phyloP scores from a whole-genome alignment of 2,888 invertebrate species.

The Julus scandinavius region DNA sequence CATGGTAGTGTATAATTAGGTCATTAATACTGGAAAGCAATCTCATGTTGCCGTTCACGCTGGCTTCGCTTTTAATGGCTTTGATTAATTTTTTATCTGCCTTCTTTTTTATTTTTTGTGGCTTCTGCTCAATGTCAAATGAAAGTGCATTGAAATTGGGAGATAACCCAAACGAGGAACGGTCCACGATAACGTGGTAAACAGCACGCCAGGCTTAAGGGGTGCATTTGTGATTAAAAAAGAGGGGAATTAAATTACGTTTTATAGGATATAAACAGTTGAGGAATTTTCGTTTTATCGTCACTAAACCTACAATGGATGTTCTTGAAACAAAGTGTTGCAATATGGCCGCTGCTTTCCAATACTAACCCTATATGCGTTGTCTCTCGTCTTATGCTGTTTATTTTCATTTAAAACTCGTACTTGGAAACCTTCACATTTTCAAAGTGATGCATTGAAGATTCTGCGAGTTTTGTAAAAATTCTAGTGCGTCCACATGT shows the following conservation, averaged over 20 bases:
- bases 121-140: slow-evolving; percentile 18
- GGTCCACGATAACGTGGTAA: neutral
- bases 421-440: neutral
- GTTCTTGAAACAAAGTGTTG: neutral
- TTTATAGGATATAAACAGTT: neutral
- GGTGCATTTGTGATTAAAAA: neutral
- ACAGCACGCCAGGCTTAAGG: neutral
- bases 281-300: neutral
- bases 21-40: slow-evolving; percentile 30
- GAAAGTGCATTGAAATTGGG: slow-evolving; percentile 26
- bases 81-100: slow-evolving; percentile 30
- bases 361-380: neutral
- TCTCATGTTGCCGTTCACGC: slow-evolving; percentile 28
- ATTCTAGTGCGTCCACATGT: too few relatives aligned
- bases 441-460: too few relatives aligned
- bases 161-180: neutral
- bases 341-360: neutral
- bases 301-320: neutral
- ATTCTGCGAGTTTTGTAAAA: too few relatives aligned
- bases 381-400: neutral
- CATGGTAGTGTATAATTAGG: slow-evolving; percentile 17
- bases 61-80: slow-evolving; percentile 34
- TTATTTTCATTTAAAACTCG: too few relatives aligned
- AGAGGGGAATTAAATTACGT: slow-evolving; percentile 1
- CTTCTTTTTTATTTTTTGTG: neutral